phyloP scores from a whole-genome alignment of 2,888 invertebrate species.

The Noctua comes region DNA sequence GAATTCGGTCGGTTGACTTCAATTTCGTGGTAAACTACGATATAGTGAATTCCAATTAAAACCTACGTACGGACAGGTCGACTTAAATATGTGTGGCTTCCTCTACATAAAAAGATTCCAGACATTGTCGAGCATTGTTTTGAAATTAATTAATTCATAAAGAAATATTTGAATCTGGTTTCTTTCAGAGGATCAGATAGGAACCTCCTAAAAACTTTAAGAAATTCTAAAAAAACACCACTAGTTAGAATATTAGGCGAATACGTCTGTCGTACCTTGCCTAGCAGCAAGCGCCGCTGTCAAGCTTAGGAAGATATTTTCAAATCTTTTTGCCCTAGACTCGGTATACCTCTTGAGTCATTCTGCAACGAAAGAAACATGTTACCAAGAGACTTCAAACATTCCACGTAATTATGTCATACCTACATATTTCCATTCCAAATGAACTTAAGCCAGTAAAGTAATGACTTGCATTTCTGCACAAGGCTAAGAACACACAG shows the following conservation, averaged over 20 bases:
- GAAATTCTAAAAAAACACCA: neutral
- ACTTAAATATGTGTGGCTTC: neutral
- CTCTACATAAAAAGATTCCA: neutral
- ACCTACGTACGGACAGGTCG: neutral
- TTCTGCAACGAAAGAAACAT: neutral
- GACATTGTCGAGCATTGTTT: neutral
- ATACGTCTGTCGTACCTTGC: neutral
- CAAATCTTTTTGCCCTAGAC: neutral
- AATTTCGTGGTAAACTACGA: neutral
- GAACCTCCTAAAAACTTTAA: neutral
- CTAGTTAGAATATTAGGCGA: neutral
- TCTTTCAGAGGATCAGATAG: neutral
- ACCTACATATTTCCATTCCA: neutral
- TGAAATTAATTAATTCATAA: neutral
- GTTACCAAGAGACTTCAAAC: neutral
- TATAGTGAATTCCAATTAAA: neutral
- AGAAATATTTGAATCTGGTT: neutral
- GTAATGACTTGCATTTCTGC: conserved; percentile 4
- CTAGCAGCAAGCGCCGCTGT: neutral
- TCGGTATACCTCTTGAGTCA: neutral
- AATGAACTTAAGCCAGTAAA: conserved; percentile 25
- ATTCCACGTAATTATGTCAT: neutral
- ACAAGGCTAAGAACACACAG: conserved; percentile 18
- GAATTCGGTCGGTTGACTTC: neutral
- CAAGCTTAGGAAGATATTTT: neutral